Evolutionary conservation across 37 sponge, comb jelly and placozoan genomes (phyloP), one percentile per base, ranked within the genome.

Genomic region (Mnemiopsis leidyi): DNA sequence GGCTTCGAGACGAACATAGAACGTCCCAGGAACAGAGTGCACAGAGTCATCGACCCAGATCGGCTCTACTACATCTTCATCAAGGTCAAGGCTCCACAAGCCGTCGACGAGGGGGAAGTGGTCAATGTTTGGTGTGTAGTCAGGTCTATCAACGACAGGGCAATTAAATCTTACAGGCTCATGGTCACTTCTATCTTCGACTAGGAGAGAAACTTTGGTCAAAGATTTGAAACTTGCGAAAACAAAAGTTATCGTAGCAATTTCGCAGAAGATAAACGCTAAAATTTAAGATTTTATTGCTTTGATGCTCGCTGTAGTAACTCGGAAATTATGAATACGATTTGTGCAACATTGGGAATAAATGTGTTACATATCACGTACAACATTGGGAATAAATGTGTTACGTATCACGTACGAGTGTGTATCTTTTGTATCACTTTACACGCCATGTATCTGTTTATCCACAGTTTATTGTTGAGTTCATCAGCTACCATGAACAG

Each of bases 401-500:
- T n/a, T n/a, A n/a, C n/a, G n/a, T 34, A 36, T 85, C 2, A 39
- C 90, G 38, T 33, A 85, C 90, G 90, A 39, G 90, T 85, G 26
- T 85, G 40, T 26, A 85, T 85, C 61, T 85, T 85, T 37, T 85
- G 90, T 13, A 85, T 85, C 0, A 85, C 90, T 85, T 85, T 85
- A 25, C 90, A 85, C 0, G 90, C 90, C 90, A 85, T 85, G 90
- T 85, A 85, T 85, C 90, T 28, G 90, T 85, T 85, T 0, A 40
- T 26, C 90, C 90, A 85, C 61, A 85, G 40, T 39, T 39, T 85
- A 85, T 85, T 85, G 90, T 85, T 85, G 29, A 85, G 61, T n/a
- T 40, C 36, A 26, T 85, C 90, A 35, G 90, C 90, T 1, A 85
- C 90, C 90, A 85, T 85, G 29, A 85, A 85, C 48, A 85, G 24